Conservation (phyloP, 1,140 invertebrate genomes). For the Mamestra configurata region DNA sequence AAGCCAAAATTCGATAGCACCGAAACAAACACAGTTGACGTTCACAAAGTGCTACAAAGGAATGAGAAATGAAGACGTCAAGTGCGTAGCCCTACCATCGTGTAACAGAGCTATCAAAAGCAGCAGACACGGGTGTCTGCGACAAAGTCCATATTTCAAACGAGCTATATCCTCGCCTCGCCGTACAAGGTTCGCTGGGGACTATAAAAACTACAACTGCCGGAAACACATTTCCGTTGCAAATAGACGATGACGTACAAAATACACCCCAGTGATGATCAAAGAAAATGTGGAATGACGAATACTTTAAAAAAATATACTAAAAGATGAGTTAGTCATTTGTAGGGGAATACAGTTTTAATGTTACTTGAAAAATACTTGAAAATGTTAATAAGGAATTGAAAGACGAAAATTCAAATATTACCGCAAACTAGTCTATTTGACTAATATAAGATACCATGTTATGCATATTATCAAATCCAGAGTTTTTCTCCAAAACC, state of each 20-base stretch:
- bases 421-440: neutral
- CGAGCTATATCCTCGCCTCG: neutral
- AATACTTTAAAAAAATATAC: too few species aligned
- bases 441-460: neutral
- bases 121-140: conserved; percentile 1
- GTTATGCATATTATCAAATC: neutral
- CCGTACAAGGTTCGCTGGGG: neutral
- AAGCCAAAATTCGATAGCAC: too few species aligned
- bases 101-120: conserved; percentile 26
- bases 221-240: conserved; percentile 33
- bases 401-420: conserved; percentile 6
- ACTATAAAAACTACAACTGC: conserved; percentile 28
- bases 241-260: conserved; percentile 28
- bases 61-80: conserved; percentile 13
- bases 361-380: too few species aligned
- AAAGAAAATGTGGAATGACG: too few species aligned
- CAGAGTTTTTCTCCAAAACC: neutral
- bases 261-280: conserved; percentile 34
- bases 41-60: neutral
- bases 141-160: conserved; percentile 22
- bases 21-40: neutral
- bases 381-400: too few species aligned
- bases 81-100: neutral
- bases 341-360: too few species aligned
- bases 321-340: too few species aligned